Evolutionary conservation across 2,797 vertebrate species (phyloP).

Genomic region (Sitta carolinensis): DNA sequence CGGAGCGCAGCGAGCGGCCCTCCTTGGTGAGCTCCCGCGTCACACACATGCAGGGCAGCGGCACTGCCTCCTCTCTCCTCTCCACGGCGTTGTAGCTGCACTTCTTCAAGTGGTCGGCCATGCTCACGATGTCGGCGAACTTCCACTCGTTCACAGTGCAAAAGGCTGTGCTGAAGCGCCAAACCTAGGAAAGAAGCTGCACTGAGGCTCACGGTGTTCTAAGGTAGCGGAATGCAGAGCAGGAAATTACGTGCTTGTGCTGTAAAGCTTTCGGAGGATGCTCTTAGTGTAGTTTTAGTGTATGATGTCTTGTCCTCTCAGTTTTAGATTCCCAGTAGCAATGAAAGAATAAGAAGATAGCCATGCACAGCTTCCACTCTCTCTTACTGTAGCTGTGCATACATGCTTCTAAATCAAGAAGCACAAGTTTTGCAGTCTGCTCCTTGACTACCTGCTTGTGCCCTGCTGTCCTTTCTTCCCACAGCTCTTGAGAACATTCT

Average conservation of each 20-base stretch:
- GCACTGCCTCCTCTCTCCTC: slow-evolving; percentile 91
- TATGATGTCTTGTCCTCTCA: background rate
- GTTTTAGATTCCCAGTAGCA: background rate
- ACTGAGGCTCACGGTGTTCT: slow-evolving; percentile 49
- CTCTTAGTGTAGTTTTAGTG: background rate
- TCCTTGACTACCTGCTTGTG: background rate
- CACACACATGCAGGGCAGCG: slow-evolving; percentile 97
- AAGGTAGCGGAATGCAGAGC: background rate
- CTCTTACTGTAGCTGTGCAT: background rate
- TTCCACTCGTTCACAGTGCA: slow-evolving; percentile 98
- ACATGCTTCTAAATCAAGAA: background rate
- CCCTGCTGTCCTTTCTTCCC: background rate
- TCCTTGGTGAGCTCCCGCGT: slow-evolving; percentile 96
- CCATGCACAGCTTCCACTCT: background rate
- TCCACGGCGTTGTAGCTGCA: slow-evolving; percentile 92
- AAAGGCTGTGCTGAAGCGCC: slow-evolving; percentile 98
- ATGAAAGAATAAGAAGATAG: background rate
- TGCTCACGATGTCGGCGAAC: slow-evolving; percentile 96
- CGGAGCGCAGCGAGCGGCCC: slow-evolving; percentile 92
- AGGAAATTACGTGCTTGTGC: background rate
- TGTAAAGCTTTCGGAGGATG: background rate
- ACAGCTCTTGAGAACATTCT: background rate
- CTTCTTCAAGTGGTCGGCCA: slow-evolving; percentile 98
- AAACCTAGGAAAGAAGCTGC: slow-evolving; percentile 84
- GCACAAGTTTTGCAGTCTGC: background rate